Percentiles rank a stretch among this genome's conserved stretches.
phyloP scores from a whole-genome alignment of 1,140 invertebrate genomes.

The Hyles vespertilio region DNA sequence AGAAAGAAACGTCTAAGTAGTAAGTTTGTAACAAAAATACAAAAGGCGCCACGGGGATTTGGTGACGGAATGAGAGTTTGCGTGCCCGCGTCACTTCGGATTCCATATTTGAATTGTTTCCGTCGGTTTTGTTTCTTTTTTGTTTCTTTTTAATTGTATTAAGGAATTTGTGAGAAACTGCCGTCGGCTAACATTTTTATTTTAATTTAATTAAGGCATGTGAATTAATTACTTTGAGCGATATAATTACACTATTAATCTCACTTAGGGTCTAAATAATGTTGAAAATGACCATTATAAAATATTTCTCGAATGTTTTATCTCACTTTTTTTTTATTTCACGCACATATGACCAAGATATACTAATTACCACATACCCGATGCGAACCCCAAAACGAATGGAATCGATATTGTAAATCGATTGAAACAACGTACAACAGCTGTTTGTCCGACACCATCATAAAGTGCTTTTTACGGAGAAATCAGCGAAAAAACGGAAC shows the following conservation, averaged over 20 bases:
- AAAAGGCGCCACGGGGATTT: conserved; percentile 38
- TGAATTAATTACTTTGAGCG: too few relatives aligned
- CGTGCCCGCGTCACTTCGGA: conserved; percentile 47
- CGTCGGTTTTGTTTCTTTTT: conserved; percentile 25
- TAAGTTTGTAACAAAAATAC: conserved; percentile 58
- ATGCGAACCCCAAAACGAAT: too few relatives aligned
- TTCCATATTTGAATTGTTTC: conserved; percentile 46
- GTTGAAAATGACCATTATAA: too few relatives aligned
- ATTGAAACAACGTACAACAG: conserved; percentile 16
- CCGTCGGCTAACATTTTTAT: too few relatives aligned
- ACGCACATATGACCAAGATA: too few relatives aligned
- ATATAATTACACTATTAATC: too few relatives aligned
- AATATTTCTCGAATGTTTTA: too few relatives aligned
- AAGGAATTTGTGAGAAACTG: too few relatives aligned
- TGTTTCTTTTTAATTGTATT: conserved; percentile 14
- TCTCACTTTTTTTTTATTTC: too few relatives aligned
- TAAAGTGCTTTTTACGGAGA: neutral
- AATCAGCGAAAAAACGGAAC: conserved; percentile 40
- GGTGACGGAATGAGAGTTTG: conserved; percentile 47
- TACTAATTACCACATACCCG: too few relatives aligned
- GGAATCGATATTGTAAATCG: conserved; percentile 22
- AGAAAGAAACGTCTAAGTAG: conserved; percentile 62
- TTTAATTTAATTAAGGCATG: too few relatives aligned
- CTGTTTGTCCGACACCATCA: conserved; percentile 10
- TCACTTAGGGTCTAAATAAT: too few relatives aligned